Evolutionary conservation across 1,140 invertebrate species (phyloP).

Genomic region (Papilio helenus): DNA sequence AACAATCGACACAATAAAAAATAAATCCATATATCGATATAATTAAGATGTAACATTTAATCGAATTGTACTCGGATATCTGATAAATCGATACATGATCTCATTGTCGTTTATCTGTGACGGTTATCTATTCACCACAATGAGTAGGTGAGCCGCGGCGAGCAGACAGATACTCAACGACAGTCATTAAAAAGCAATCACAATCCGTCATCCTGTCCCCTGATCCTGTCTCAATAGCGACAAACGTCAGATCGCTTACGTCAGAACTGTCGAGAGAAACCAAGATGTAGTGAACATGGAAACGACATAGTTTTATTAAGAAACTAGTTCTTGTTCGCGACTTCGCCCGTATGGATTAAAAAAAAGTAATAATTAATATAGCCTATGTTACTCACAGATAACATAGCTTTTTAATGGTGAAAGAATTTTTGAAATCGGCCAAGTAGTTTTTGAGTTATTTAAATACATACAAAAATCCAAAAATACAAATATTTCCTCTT

Average conservation of each 20-base stretch:
- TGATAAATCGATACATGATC: slow-evolving; percentile 64
- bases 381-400: too few species aligned
- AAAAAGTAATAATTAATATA: too few species aligned
- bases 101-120: slow-evolving; percentile 63
- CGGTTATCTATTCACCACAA: slow-evolving; percentile 66
- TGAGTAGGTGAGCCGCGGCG: slow-evolving; percentile 52
- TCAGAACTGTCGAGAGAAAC: slow-evolving; percentile 43
- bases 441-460: too few species aligned
- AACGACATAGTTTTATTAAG: too few species aligned
- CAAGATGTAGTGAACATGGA: slow-evolving; percentile 5
- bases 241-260: slow-evolving; percentile 48
- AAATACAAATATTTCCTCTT: too few species aligned
- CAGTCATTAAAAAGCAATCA: slow-evolving; percentile 65
- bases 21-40: slow-evolving; percentile 5
- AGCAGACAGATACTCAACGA: slow-evolving; percentile 43
- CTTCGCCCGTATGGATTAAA: too few species aligned
- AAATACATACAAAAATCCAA: too few species aligned
- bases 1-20: neutral
- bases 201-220: slow-evolving; percentile 59
- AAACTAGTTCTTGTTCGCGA: too few species aligned
- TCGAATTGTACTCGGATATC: slow-evolving; percentile 47
- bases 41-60: slow-evolving; percentile 46
- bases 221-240: slow-evolving; percentile 48
- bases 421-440: too few species aligned
- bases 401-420: too few species aligned